Percentiles rank a stretch among this genome's conserved stretches.
These are phyloP conservation scores for Capitella teleta DNA, from an alignment of 1,140 invertebrate species.

Conservation along the genomic window DNA sequence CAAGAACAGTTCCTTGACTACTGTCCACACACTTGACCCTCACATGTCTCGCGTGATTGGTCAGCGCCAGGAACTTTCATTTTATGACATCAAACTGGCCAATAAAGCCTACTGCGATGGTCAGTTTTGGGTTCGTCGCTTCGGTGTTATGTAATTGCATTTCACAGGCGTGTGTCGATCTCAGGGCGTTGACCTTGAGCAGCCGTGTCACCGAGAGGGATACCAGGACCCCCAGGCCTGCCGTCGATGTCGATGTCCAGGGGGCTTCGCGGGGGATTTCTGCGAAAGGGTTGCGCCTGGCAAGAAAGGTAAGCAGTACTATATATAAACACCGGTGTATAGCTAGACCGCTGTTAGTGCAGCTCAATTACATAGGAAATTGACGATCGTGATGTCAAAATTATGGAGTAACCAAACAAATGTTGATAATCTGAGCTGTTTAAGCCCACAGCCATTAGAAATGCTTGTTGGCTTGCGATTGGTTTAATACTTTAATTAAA, in stretches of 20 bases:
- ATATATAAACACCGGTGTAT: no score
- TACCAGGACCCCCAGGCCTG: constrained; percentile 36
- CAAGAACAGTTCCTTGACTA: constrained; percentile 12
- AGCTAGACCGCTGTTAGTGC: no score
- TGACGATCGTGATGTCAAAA: no score
- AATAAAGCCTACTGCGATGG: constrained; percentile 34
- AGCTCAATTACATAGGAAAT: no score
- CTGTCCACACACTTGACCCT: constrained; percentile 23
- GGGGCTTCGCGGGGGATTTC: constrained; percentile 23
- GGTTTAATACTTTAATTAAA: no score
- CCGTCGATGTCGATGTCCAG: constrained; percentile 28
- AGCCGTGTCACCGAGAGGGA: constrained; percentile 26
- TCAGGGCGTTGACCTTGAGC: constrained; percentile 7
- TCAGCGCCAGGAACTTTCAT: constrained; percentile 29
- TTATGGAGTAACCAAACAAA: no score
- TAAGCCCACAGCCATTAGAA: no score
- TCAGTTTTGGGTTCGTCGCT: constrained; percentile 9
- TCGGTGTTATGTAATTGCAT: not conserved
- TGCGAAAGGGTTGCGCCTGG: constrained; percentile 21
- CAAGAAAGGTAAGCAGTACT: constrained; percentile 14
- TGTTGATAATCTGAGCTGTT: no score
- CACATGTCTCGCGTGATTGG: constrained; percentile 24
- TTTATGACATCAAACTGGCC: constrained; percentile 37
- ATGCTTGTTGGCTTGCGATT: no score
- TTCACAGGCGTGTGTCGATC: constrained; percentile 20